Evolutionary conservation across 2,113 vertebrate genomes (phyloP).

Genomic region (Forbesichthys agassizii): DNA sequence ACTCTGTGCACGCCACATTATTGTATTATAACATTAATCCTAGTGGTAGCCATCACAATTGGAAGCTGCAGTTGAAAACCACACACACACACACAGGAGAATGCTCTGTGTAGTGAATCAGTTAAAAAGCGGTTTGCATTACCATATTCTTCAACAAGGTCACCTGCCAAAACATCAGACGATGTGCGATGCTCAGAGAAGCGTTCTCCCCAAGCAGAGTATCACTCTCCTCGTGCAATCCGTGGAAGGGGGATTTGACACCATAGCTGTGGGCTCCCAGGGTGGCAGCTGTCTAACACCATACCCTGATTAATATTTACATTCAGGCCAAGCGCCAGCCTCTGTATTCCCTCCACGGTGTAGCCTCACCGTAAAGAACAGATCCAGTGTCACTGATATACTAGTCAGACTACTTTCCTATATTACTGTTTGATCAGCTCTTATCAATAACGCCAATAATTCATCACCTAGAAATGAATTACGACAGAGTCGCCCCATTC

Average conservation of each 20-base stretch:
- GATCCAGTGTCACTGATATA: conserved; percentile 50
- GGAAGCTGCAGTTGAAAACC: conserved; percentile 8
- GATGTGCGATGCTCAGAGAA: conserved; percentile 51
- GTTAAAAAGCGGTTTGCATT: conserved; percentile 47
- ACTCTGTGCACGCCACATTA: not conserved
- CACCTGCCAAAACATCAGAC: conserved; percentile 65
- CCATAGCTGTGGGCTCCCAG: conserved; percentile 61
- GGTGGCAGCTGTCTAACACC: conserved; percentile 69
- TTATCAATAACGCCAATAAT: conserved; percentile 43
- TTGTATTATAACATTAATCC: conserved; percentile 28
- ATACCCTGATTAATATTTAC: conserved; percentile 75
- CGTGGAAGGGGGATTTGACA: conserved; percentile 67
- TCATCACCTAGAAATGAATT: conserved; percentile 31
- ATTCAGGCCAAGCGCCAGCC: conserved; percentile 51
- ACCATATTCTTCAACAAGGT: conserved; percentile 63
- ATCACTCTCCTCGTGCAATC: conserved; percentile 59
- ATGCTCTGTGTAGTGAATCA: conserved; percentile 31
- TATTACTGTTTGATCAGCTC: conserved; percentile 41
- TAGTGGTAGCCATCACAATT: conserved; percentile 37
- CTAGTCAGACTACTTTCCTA: conserved; percentile 45
- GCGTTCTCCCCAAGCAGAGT: conserved; percentile 52
- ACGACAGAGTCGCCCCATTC: conserved; percentile 24
- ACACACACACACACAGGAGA: conserved; percentile 30
- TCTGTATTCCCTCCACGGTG: conserved; percentile 20
- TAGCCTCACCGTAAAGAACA: conserved; percentile 37